These are phyloP conservation scores for Perizoma flavofasciatum DNA, from an alignment of 2,888 invertebrate genomes.

Conservation along the genomic window DNA sequence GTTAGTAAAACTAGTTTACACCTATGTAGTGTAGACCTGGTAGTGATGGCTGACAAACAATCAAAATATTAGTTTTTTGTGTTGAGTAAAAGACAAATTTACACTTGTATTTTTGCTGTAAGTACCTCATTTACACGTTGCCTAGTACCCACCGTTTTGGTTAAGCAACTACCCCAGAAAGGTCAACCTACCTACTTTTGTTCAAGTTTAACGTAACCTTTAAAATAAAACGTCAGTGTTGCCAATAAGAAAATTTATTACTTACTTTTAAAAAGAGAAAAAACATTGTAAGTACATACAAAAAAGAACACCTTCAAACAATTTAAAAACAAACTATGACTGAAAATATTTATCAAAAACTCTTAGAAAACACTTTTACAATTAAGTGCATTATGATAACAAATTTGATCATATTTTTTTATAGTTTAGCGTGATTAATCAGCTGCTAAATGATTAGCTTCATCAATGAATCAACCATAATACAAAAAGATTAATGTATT, in stretches of 20 bases:
- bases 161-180: too few species aligned
- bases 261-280: conserved; percentile 61
- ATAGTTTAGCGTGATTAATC: conserved; percentile 20
- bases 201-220: too few species aligned
- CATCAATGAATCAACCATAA: conserved; percentile 38
- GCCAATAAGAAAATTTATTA: conserved; percentile 73
- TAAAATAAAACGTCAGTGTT: conserved; percentile 27
- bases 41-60: too few species aligned
- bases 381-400: conserved; percentile 32
- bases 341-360: conserved; percentile 49
- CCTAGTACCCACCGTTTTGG: too few species aligned
- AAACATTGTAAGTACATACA: conserved; percentile 76
- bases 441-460: conserved; percentile 27
- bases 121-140: too few species aligned
- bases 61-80: too few species aligned
- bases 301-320: conserved; percentile 62
- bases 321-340: conserved; percentile 53
- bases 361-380: conserved; percentile 40
- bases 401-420: conserved; percentile 15
- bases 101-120: too few species aligned
- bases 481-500: conserved; percentile 39
- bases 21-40: too few species aligned
- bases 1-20: too few species aligned
- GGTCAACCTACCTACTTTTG: too few species aligned
- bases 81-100: too few species aligned